phyloP scores from a whole-genome alignment of 2,797 vertebrate species.

The Lepus oiostolus region DNA sequence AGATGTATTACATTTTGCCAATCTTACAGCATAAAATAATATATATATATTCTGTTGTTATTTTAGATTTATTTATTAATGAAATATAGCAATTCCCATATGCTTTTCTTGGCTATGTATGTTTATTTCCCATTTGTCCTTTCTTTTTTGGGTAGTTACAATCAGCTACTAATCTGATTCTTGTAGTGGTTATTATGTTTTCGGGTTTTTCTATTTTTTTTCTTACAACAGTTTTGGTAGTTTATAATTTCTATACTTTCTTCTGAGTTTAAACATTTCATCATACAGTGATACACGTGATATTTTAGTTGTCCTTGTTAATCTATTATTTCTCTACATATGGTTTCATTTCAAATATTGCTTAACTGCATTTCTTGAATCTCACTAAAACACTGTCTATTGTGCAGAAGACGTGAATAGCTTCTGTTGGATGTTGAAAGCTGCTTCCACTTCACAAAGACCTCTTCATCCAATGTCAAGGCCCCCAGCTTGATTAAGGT shows the following conservation, averaged over 20 bases:
- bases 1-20: background rate
- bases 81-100: background rate
- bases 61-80: slow-evolving; percentile 14
- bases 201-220: background rate
- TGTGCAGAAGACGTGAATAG: background rate
- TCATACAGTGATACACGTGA: background rate
- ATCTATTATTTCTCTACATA: background rate
- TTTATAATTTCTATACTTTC: slow-evolving; percentile 14
- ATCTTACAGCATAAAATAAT: background rate
- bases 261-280: slow-evolving; percentile 1
- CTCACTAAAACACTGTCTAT: background rate
- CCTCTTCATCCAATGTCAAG: background rate
- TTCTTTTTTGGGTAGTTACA: background rate
- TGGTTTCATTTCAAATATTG: background rate
- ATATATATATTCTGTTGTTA: background rate
- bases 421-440: background rate
- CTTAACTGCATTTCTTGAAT: background rate
- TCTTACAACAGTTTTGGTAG: background rate
- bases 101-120: background rate
- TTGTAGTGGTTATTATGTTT: background rate
- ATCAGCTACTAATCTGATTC: background rate
- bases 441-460: background rate
- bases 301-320: background rate
- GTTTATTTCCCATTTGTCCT: background rate
- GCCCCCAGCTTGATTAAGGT: no score